Conservation (phyloP, 2,797 vertebrate species). For the Poecilia wingei region DNA sequence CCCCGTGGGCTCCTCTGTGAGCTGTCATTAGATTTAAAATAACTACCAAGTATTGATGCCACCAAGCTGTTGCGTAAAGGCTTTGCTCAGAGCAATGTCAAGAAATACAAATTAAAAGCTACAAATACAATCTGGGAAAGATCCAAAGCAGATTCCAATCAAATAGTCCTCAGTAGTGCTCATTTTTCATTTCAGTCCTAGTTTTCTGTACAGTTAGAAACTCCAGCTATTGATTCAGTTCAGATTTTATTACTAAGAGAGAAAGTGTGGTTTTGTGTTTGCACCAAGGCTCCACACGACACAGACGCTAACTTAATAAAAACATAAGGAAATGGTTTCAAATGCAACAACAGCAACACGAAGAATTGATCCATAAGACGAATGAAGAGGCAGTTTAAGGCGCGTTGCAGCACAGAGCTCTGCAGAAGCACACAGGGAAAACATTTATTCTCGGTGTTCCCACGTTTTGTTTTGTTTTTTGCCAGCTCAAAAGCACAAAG, state of each 20-base stretch:
- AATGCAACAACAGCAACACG: background rate
- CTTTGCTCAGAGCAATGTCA: background rate
- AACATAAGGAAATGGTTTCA: background rate
- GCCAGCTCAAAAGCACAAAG: background rate
- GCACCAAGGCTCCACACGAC: background rate
- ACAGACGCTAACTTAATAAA: background rate
- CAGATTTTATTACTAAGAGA: background rate
- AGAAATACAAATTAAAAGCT: background rate
- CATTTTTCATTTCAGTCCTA: constrained; percentile 38
- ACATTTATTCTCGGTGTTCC: background rate
- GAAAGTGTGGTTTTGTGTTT: background rate
- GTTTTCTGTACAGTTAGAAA: constrained; percentile 26
- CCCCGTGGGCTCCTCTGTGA: background rate
- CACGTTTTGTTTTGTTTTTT: background rate
- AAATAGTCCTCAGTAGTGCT: background rate
- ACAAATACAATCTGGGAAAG: background rate
- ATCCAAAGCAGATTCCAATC: background rate
- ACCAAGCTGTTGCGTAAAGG: background rate
- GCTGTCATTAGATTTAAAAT: background rate
- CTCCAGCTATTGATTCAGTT: background rate
- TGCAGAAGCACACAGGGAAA: background rate
- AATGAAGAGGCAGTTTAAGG: background rate
- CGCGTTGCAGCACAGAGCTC: background rate
- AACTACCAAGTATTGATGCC: background rate
- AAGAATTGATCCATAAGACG: background rate